Evolutionary conservation across 2,888 invertebrate genomes (phyloP), one percentile per base, ranked within the genome.

Genomic region (Coecobrya sp.): DNA sequence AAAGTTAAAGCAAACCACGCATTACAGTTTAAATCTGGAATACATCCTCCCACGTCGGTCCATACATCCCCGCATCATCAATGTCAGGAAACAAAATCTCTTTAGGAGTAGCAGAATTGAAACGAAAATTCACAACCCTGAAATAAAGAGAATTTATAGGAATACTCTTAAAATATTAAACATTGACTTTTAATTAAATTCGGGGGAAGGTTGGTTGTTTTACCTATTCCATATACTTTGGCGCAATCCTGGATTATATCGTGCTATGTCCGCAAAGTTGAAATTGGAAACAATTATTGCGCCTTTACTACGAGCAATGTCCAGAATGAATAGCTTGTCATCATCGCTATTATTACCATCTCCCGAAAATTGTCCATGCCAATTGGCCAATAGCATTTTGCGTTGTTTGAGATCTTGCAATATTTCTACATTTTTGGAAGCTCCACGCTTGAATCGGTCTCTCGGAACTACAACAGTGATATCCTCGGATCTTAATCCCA

Each of bases 281-380:
- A 25, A 22, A 30, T 76, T 76, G 49, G 76, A 76, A 49, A 76
- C 25, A 0, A 76, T 76, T 7, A 76, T 76, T 0, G 22, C 76
- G 10, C 16, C 25, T 45, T 49, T 76, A 2, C 0, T 25, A 13
- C 11, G 25, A 13, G 76, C 76, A 22, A 49, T 22, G 4, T 76
- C 76, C 22, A 76, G 25, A 45, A 76, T 76, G 25, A 76, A 76
- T 3, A 49, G 49, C n/a, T 25, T 16, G 70, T 70, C 76, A 3
- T 45, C 76, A 3, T 45, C 76, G 25, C 49, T 3, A 11, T 42
- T 19, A n/a, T n/a, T 19, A n/a, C 19, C 70, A 25, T 25, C 16
- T 1, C 76, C n/a, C 8, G 45, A 11, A 25, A 76, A 76, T 11
- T 49, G 76, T 2, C 76, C 76, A 25, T 10, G 4, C 45, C 49